Evolutionary conservation across 2,797 vertebrate genomes (phyloP).

Genomic region (Malurus splendens): DNA sequence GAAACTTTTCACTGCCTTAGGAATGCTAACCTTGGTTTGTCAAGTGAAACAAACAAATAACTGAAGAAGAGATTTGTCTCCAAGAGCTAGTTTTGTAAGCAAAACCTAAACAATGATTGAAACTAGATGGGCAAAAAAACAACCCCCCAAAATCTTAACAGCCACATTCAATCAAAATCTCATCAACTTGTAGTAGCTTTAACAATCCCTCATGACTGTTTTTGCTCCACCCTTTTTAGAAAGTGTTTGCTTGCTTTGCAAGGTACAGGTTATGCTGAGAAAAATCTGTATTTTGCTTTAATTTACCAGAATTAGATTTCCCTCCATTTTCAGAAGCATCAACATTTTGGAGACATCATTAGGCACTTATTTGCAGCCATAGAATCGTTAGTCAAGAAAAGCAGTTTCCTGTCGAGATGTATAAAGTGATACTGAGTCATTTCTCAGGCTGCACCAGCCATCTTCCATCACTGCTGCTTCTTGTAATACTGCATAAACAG

Average conservation of each 20-base stretch:
- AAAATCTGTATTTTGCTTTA: neutral
- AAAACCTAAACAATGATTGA: neutral
- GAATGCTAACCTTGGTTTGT: neutral
- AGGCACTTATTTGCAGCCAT: neutral
- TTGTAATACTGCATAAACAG: neutral
- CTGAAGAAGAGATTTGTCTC: neutral
- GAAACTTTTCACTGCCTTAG: neutral
- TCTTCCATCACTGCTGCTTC: neutral
- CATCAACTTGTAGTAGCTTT: neutral
- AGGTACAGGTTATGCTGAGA: neutral
- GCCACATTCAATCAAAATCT: neutral
- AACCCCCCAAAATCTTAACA: neutral
- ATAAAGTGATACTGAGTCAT: neutral
- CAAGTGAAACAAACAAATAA: neutral
- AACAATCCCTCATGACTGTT: neutral
- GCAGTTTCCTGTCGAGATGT: neutral
- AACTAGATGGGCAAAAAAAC: neutral
- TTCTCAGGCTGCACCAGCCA: neutral
- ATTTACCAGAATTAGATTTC: conserved; percentile 9
- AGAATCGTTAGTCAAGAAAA: conserved; percentile 8
- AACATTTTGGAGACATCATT: conserved; percentile 5
- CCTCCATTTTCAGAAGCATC: neutral
- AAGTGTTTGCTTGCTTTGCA: neutral
- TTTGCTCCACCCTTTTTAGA: neutral
- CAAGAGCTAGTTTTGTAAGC: neutral